Percentiles rank a stretch among this genome's conserved stretches.
Evolutionary conservation across 2,113 vertebrate genomes (phyloP).

Genomic region (Gymnorhina tibicen): DNA sequence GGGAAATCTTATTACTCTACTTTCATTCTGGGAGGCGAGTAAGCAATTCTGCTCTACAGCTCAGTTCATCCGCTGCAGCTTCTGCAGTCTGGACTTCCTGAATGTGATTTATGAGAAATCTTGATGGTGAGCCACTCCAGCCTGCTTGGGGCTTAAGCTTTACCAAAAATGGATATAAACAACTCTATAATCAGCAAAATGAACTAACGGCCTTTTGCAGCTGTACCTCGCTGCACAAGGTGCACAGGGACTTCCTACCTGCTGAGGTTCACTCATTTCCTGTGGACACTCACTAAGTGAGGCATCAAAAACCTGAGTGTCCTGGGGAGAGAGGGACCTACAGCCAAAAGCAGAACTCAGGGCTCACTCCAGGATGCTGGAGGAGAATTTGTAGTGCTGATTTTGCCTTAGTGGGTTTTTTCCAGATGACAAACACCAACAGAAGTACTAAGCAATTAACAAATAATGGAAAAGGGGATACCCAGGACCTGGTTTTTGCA

Average conservation of each 20-base stretch:
- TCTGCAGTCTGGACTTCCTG: not conserved
- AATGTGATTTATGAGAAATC: not conserved
- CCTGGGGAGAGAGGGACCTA: not conserved
- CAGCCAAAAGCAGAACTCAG: not conserved
- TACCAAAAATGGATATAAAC: not conserved
- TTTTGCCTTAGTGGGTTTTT: not conserved
- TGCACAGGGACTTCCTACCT: not conserved
- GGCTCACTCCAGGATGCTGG: not conserved
- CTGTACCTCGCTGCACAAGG: not conserved
- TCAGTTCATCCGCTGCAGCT: not conserved
- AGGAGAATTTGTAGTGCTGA: not conserved
- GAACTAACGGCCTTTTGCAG: not conserved
- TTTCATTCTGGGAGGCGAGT: not conserved
- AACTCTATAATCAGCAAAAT: not conserved
- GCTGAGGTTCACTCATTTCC: not conserved
- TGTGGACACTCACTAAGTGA: not conserved
- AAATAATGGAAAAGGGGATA: not conserved
- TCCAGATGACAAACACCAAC: not conserved
- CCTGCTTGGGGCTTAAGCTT: not conserved
- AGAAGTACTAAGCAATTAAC: not conserved
- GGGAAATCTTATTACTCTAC: not conserved
- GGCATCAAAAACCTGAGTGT: not conserved
- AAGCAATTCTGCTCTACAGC: not conserved
- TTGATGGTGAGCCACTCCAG: not conserved
- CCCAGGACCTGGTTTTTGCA: not conserved